Evolutionary conservation across 2,888 invertebrate species (phyloP), one percentile per base, ranked within the genome.

Genomic region (Aleiodes testaceus): DNA sequence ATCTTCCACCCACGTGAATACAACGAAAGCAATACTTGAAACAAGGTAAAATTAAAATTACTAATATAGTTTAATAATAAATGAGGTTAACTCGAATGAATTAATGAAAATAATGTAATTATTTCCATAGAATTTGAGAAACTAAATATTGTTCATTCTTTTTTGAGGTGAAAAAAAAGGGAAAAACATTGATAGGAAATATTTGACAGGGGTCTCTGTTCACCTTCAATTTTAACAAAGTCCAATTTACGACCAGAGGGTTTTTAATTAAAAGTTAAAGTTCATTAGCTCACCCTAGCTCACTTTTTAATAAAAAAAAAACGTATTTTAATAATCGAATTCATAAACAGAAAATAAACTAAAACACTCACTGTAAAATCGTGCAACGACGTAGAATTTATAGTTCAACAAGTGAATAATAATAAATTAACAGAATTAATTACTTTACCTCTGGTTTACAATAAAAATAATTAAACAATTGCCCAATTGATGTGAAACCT

Each of bases 11-110:
- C 85, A 80, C 77, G 78, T 81, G 77, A 83, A 85, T 85, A 87
- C 87, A 87, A 87, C 87, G 86, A 87, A 87, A 87, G 86, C 87
- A 87, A 87, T 87, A 86, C 74, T 47, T 63, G 22, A 82, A 84
- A 87, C 85, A 87, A 85, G 86, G 86, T 87, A 82, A 78, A 78
- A 55, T 73, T 73, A 74, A 66, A 30, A 49, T 49, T 11, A 18
- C 20, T 44, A 44, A n/a, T 6, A 12, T 16, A 26, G 61, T 11
- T 14, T 20, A 47, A 20, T 16, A 45, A 63, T 3, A 63, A 22
- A 63, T 42, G 18, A 11, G 36, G 14, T 47, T 7, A 47, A 47
- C 12, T 47, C 16, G 3, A 61, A 20, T 18, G 14, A 61, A 61
- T 44, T 44, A 44, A 16, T 42, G 44, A 20, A 36, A 44, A 61